Conservation (phyloP, 2,113 vertebrate species). For the Leptocoma aspasia region DNA sequence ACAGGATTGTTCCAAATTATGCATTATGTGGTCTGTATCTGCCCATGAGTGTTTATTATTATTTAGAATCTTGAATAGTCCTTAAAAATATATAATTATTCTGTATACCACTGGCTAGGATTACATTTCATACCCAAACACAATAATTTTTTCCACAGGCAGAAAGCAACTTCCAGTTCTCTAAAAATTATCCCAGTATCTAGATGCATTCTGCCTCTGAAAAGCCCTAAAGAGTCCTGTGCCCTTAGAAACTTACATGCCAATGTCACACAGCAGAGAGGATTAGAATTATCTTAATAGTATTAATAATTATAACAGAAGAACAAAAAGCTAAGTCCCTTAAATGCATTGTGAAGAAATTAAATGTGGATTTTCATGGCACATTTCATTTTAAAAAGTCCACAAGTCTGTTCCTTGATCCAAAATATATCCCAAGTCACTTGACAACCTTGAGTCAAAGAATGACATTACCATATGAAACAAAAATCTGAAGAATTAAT, state of each 20-base stretch:
- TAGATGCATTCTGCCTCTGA: not conserved
- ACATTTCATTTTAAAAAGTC: not conserved
- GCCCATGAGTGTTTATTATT: not conserved
- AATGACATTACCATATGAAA: slow-evolving; percentile 5
- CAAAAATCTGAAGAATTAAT: not conserved
- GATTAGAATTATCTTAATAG: not conserved
- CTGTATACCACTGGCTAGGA: not conserved
- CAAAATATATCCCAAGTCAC: not conserved
- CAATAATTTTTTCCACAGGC: not conserved
- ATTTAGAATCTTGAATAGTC: not conserved
- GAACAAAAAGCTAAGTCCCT: not conserved
- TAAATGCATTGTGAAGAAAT: not conserved
- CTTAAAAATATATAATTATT: not conserved
- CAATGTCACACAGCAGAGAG: not conserved
- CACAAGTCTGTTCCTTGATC: not conserved
- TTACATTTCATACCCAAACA: not conserved
- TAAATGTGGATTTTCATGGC: not conserved
- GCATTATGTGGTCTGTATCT: not conserved
- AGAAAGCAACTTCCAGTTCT: not conserved
- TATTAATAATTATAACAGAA: not conserved
- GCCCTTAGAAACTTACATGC: not conserved
- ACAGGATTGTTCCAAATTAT: not conserved
- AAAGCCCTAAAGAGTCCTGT: not conserved
- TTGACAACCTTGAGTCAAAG: not conserved
- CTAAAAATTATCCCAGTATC: not conserved